Evolutionary conservation across 2,888 invertebrate genomes (phyloP).

Genomic region (Apodemia duryi): DNA sequence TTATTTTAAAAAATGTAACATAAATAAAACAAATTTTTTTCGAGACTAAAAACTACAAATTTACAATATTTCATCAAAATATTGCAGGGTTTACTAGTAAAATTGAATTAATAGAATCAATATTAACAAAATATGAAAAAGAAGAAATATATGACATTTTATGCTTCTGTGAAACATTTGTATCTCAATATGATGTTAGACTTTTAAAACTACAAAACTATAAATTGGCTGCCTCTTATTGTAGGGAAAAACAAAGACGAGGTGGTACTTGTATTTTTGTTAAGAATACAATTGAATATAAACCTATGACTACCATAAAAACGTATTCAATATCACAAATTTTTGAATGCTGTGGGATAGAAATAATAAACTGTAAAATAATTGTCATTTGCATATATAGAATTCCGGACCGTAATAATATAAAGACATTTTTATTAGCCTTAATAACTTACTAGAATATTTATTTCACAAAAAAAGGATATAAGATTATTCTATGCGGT

Average conservation of each 20-base stretch:
- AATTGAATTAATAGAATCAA: conserved; percentile 8
- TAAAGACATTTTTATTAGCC: conserved; percentile 3
- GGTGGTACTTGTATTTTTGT: conserved; percentile 16
- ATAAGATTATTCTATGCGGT: conserved; percentile 12
- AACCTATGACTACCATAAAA: neutral
- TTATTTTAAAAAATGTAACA: conserved; percentile 9
- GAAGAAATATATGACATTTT: neutral
- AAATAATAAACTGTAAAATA: neutral
- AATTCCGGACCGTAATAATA: conserved; percentile 14
- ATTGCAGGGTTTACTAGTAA: conserved; percentile 15
- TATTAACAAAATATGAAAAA: neutral
- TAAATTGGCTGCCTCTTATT: conserved; percentile 12
- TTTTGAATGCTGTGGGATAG: conserved; percentile 14
- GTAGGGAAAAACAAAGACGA: conserved; percentile 15
- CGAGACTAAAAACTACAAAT: neutral
- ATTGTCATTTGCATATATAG: conserved; percentile 18
- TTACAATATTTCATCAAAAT: conserved; percentile 18
- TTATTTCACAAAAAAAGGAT: neutral
- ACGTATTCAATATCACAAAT: neutral
- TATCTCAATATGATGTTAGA: conserved; percentile 13
- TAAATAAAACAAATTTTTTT: conserved; percentile 4
- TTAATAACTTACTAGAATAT: conserved; percentile 3
- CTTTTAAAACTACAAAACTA: conserved; percentile 11
- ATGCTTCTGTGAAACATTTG: conserved; percentile 17
- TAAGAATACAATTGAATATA: neutral